Evolutionary conservation across 1,140 invertebrate species (phyloP).

Genomic region (Steinernema khuongi): DNA sequence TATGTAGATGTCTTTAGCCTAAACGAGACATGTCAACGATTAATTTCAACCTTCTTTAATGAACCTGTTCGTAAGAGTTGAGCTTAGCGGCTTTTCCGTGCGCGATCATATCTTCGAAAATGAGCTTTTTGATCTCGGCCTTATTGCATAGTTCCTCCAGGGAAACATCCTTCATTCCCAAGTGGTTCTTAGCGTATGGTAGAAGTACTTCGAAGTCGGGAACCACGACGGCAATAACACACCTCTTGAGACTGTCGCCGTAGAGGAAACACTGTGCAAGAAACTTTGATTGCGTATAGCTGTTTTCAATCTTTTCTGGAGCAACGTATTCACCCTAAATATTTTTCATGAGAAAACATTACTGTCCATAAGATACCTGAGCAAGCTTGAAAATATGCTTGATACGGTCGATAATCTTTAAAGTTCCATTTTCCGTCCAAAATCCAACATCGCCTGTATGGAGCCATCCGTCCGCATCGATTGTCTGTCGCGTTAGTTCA

Average conservation of each 20-base stretch:
- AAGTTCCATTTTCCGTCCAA: constrained; percentile 61
- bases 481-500: constrained; percentile 60
- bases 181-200: constrained; percentile 66
- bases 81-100: constrained; percentile 81
- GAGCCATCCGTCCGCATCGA: constrained; percentile 62
- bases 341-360: constrained; percentile 15
- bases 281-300: constrained; percentile 61
- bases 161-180: constrained; percentile 73
- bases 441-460: constrained; percentile 59
- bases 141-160: constrained; percentile 81
- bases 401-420: constrained; percentile 64
- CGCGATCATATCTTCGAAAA: constrained; percentile 78
- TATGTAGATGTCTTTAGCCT: constrained; percentile 64
- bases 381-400: constrained; percentile 65
- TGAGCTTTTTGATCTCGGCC: constrained; percentile 75
- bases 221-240: constrained; percentile 84
- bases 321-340: constrained; percentile 65
- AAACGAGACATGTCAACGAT: constrained; percentile 10
- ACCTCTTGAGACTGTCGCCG: constrained; percentile 70
- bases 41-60: constrained; percentile 25
- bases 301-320: constrained; percentile 65
- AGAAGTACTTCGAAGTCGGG: constrained; percentile 75
- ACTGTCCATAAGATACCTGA: constrained; percentile 51
- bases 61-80: constrained; percentile 92
- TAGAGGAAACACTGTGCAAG: constrained; percentile 63